A percentile compares a stretch with the other conserved stretches of the same genome.
phyloP scores from a whole-genome alignment of 2,113 vertebrate genomes.

The Sapajus apella region DNA sequence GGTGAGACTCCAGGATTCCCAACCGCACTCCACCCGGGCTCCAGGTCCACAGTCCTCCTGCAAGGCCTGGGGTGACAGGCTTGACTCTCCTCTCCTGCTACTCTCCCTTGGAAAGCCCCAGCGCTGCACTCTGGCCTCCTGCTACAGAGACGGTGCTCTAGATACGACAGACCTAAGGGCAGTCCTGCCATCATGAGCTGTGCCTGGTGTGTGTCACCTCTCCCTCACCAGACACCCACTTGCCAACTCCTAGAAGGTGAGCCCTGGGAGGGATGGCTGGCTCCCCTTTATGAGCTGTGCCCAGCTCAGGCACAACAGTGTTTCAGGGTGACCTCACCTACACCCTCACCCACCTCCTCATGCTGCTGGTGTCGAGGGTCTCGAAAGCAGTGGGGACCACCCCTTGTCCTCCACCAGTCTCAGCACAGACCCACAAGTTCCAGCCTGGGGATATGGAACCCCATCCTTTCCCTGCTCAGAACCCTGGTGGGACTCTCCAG shows the following conservation, averaged over 20 bases:
- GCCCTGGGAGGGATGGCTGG: background rate
- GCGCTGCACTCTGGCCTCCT: background rate
- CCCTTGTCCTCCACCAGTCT: background rate
- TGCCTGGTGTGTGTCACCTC: accelerated
- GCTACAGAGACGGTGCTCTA: background rate
- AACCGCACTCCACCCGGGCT: accelerated
- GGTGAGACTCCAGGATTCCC: background rate
- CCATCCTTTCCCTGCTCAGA: background rate
- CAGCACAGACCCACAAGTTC: background rate
- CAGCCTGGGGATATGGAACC: accelerated
- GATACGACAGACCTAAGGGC: accelerated
- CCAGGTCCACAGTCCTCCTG: accelerated
- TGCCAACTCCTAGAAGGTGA: background rate
- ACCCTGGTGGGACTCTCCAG: background rate
- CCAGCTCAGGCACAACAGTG: background rate
- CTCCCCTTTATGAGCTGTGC: accelerated
- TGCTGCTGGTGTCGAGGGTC: background rate
- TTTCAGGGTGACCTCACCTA: background rate
- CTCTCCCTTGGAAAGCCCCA: background rate
- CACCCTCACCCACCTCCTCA: background rate
- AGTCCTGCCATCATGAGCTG: accelerated
- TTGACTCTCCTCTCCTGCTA: background rate
- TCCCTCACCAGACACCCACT: background rate
- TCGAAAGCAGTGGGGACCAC: background rate
- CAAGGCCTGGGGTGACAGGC: accelerated